A percentile compares a stretch with the other conserved stretches of the same genome.
Conservation (phyloP, 2,888 invertebrate species). For the Hydraecia micacea region DNA sequence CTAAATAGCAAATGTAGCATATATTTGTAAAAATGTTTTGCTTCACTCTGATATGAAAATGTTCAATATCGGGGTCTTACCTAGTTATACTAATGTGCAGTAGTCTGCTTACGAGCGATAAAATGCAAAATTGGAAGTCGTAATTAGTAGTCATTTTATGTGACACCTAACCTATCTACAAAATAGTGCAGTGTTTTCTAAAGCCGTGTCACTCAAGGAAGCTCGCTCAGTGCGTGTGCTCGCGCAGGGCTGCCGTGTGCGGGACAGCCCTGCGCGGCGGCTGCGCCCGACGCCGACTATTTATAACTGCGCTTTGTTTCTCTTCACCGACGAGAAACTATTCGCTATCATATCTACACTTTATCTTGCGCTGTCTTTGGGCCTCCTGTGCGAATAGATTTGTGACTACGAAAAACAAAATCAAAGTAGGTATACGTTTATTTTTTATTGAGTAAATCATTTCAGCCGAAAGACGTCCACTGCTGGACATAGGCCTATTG, state of each 20-base stretch:
- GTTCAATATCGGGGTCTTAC: not conserved
- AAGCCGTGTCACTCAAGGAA: not conserved
- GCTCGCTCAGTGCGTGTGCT: not conserved
- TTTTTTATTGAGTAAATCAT: not conserved
- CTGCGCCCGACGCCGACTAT: constrained; percentile 23
- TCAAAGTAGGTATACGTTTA: not conserved
- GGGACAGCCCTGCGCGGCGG: constrained; percentile 32
- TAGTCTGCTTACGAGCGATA: not conserved
- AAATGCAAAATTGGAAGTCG: not conserved
- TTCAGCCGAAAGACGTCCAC: too few relatives aligned
- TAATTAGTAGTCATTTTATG: not conserved
- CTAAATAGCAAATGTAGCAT: not conserved
- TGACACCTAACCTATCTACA: not conserved
- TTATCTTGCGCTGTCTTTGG: not conserved
- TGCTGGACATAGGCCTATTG: too few relatives aligned
- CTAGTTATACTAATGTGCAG: not conserved
- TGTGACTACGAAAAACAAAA: not conserved
- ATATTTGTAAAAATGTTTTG: constrained; percentile 5
- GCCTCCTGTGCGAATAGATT: not conserved
- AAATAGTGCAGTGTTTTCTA: not conserved
- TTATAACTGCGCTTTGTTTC: constrained; percentile 34
- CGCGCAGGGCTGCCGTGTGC: too few relatives aligned
- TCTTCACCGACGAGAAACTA: constrained; percentile 14
- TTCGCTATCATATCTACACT: constrained; percentile 27
- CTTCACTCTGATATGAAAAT: not conserved